Evolutionary conservation across 1,140 invertebrate genomes (phyloP).

Genomic region (Helicoverpa armigera): DNA sequence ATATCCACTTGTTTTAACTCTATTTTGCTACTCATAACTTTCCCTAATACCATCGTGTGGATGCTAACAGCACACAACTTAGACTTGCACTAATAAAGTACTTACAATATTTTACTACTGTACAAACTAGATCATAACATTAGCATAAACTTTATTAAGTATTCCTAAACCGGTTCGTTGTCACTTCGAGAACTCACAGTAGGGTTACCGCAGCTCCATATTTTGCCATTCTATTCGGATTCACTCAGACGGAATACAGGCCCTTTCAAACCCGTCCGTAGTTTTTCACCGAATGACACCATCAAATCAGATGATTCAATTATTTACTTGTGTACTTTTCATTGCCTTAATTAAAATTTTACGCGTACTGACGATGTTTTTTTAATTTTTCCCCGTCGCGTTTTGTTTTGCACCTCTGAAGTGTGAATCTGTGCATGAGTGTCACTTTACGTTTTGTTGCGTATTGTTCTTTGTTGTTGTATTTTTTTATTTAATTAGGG

Average conservation of each 20-base stretch:
- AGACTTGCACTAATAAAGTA: slow-evolving; percentile 9
- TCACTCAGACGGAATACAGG: slow-evolving; percentile 66
- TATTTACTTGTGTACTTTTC: slow-evolving; percentile 70
- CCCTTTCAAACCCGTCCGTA: slow-evolving; percentile 68
- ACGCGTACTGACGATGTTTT: slow-evolving; percentile 63
- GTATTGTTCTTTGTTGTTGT: slow-evolving; percentile 64
- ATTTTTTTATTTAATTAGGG: slow-evolving; percentile 77
- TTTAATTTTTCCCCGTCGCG: slow-evolving; percentile 38
- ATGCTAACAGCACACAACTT: background rate
- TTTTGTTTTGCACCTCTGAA: slow-evolving; percentile 83
- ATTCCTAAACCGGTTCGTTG: background rate
- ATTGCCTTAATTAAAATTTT: slow-evolving; percentile 84
- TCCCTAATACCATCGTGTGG: no score
- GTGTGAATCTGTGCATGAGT: slow-evolving; percentile 76
- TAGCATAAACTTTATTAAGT: slow-evolving; percentile 16
- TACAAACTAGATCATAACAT: slow-evolving; percentile 25
- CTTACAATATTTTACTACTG: slow-evolving; percentile 24
- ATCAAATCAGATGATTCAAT: slow-evolving; percentile 81
- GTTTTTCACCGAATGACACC: slow-evolving; percentile 75
- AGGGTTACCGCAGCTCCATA: background rate
- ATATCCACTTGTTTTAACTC: no score
- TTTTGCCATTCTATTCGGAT: slow-evolving; percentile 22
- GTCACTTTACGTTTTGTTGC: slow-evolving; percentile 66
- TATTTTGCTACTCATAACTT: no score
- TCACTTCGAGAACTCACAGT: background rate